These are phyloP conservation scores for Drosophila subpulchrella DNA, from an alignment of 1,140 invertebrate species.

Conservation along the genomic window DNA sequence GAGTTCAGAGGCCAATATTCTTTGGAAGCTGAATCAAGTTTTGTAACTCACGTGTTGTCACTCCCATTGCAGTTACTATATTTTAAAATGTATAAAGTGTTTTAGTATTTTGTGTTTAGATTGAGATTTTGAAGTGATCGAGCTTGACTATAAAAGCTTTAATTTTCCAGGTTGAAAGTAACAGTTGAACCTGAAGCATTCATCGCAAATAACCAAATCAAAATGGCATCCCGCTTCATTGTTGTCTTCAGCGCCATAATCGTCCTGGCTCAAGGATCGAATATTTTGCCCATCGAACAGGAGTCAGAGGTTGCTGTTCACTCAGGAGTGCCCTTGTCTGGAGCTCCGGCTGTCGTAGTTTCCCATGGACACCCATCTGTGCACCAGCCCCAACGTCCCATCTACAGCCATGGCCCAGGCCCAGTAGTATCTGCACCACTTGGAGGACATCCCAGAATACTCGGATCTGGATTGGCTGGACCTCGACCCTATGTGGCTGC, in stretches of 20 bases:
- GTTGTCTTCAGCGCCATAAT: conserved; percentile 13
- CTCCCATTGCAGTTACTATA: neutral
- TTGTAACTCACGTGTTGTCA: neutral
- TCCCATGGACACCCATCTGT: neutral
- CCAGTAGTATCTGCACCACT: neutral
- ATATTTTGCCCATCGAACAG: neutral
- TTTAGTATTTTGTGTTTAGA: neutral
- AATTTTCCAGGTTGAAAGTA: neutral
- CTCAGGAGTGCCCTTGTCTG: neutral
- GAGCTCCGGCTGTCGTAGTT: conserved; percentile 8
- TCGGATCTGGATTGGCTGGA: neutral
- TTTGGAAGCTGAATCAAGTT: neutral
- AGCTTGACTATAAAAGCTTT: conserved; percentile 34
- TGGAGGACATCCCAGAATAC: neutral
- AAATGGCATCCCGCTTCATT: conserved; percentile 17
- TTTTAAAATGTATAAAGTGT: neutral
- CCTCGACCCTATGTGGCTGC: neutral
- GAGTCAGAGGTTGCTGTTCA: conserved; percentile 7
- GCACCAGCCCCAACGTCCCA: conserved; percentile 3
- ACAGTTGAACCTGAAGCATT: conserved; percentile 27
- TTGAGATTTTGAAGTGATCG: neutral
- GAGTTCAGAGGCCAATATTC: neutral
- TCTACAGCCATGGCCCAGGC: conserved; percentile 4
- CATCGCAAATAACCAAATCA: conserved; percentile 4
- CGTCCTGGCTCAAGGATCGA: conserved; percentile 11